These are phyloP conservation scores for Hippocampus abdominalis DNA, from an alignment of 2,113 vertebrate species.

Conservation along the genomic window DNA sequence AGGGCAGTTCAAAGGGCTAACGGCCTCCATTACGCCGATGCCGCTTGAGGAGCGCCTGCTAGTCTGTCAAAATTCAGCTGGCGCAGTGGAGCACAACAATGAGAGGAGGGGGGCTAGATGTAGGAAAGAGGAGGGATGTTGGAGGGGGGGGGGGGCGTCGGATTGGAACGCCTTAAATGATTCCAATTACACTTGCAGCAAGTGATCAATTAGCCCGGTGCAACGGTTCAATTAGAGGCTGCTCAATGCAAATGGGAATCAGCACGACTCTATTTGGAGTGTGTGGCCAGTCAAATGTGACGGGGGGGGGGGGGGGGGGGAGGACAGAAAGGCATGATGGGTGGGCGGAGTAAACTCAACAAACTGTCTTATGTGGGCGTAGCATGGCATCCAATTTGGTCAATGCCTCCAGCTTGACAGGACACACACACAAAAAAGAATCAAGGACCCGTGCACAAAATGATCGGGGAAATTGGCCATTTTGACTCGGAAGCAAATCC, in stretches of 20 bases:
- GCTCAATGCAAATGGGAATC: conserved; percentile 34
- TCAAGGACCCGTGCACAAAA: not conserved
- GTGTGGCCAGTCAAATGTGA: conserved; percentile 3
- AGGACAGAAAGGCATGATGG: not conserved
- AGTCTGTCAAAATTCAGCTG: conserved; percentile 68
- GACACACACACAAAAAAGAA: not conserved
- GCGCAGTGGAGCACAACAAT: conserved; percentile 53
- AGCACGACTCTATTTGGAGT: conserved; percentile 17
- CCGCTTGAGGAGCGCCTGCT: conserved; percentile 65
- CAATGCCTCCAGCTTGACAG: too few species aligned
- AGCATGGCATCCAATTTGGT: too few species aligned
- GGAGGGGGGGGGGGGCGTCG: conserved; percentile 12
- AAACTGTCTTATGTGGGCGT: not conserved
- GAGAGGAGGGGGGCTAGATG: conserved; percentile 25
- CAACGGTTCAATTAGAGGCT: conserved; percentile 41
- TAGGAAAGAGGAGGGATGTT: conserved; percentile 14
- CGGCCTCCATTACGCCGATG: conserved; percentile 65
- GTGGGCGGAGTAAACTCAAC: not conserved
- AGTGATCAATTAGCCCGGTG: conserved; percentile 56
- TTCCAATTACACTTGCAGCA: conserved; percentile 46
- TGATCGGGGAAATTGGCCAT: too few species aligned
- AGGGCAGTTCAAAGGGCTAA: conserved; percentile 65
- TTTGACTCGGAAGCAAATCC: too few species aligned
- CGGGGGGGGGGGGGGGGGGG: conserved; percentile 2
- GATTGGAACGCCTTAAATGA: conserved; percentile 49